Evolutionary conservation across 2,888 invertebrate genomes (phyloP).

Genomic region (Drosophila mulleri): DNA sequence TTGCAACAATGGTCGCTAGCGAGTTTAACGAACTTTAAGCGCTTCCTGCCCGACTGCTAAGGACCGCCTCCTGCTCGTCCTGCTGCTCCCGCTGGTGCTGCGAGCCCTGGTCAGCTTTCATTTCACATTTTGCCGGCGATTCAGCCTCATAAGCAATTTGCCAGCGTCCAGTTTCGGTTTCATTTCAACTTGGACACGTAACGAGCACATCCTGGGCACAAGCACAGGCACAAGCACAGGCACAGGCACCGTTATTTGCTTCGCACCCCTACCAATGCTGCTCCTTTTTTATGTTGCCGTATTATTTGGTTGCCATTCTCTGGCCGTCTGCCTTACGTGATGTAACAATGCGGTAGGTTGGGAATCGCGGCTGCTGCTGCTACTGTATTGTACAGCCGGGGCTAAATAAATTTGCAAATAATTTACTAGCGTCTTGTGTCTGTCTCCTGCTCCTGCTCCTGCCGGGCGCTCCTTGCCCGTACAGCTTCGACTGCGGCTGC

Average conservation of each 20-base stretch:
- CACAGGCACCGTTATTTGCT: conserved; percentile 50
- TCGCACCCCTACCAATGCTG: conserved; percentile 9
- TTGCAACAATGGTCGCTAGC: conserved; percentile 51
- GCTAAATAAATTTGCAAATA: conserved; percentile 77
- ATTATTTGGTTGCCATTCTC: conserved; percentile 15
- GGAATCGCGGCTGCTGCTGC: conserved; percentile 43
- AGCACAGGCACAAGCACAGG: background rate
- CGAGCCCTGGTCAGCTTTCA: conserved; percentile 52
- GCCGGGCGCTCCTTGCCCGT: conserved; percentile 5
- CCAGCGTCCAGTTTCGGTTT: conserved; percentile 77
- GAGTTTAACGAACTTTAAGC: conserved; percentile 79
- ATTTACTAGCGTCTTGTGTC: conserved; percentile 61
- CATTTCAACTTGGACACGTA: conserved; percentile 67
- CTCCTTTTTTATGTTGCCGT: conserved; percentile 1
- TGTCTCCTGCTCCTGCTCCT: conserved; percentile 31
- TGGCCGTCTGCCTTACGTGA: conserved; percentile 65
- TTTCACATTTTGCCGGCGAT: conserved; percentile 68
- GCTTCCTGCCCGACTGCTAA: conserved; percentile 63
- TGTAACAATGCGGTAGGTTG: conserved; percentile 79
- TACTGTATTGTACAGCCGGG: conserved; percentile 7
- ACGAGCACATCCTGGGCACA: conserved; percentile 59
- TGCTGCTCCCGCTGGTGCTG: conserved; percentile 6
- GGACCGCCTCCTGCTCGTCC: conserved; percentile 22
- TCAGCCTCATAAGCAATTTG: conserved; percentile 59
- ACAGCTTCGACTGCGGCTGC: conserved; percentile 14